Evolutionary conservation across 2,888 invertebrate genomes (phyloP).

Genomic region (Pseudococcus jackbeardsleyi): DNA sequence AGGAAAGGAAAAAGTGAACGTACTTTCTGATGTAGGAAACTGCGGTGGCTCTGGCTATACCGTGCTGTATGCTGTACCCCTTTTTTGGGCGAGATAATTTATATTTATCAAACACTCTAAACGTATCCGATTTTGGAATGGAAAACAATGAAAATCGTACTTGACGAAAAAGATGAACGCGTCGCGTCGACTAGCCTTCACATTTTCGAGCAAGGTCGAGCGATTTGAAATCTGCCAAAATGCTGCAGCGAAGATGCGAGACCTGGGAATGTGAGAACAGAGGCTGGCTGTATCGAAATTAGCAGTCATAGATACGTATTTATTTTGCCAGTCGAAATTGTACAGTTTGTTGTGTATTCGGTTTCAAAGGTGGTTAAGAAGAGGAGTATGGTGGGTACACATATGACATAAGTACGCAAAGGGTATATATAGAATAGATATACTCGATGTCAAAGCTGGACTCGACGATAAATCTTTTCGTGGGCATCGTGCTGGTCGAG

Average conservation of each 20-base stretch:
- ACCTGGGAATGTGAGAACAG: too few relatives aligned
- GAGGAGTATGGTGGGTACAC: too few relatives aligned
- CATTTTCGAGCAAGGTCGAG: background rate
- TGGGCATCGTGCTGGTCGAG: too few relatives aligned
- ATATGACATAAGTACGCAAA: too few relatives aligned
- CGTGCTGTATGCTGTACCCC: background rate
- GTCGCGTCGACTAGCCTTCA: background rate
- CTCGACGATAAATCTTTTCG: too few relatives aligned
- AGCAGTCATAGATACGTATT: too few relatives aligned
- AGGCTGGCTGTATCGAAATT: too few relatives aligned
- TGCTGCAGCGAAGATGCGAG: background rate
- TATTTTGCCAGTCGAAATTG: too few relatives aligned
- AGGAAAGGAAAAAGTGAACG: background rate
- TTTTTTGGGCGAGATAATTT: conserved; percentile 13
- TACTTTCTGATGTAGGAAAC: background rate
- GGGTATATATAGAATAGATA: too few relatives aligned
- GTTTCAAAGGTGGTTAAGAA: too few relatives aligned
- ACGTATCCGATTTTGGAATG: background rate
- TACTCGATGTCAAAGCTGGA: too few relatives aligned
- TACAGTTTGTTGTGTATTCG: too few relatives aligned
- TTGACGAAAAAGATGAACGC: background rate
- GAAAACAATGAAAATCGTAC: background rate
- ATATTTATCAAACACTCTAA: conserved; percentile 20
- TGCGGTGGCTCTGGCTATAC: background rate
- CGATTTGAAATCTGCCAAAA: background rate